Evolutionary conservation across 2,888 invertebrate species (phyloP).

Genomic region (Dicycla oo): DNA sequence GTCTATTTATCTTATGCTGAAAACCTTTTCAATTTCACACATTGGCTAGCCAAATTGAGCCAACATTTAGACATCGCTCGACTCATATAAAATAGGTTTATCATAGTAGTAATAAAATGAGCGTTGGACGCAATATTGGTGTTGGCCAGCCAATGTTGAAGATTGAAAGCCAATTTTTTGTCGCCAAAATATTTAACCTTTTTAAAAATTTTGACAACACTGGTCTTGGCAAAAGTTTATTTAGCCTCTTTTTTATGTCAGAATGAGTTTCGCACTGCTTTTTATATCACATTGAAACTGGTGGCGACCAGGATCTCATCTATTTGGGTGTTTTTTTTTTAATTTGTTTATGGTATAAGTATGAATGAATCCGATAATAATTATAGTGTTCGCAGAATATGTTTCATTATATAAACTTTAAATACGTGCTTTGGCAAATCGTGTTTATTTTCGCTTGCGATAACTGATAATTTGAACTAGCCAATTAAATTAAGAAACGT

Average conservation of each 20-base stretch:
- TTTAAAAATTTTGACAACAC: conserved; percentile 55
- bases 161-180: neutral
- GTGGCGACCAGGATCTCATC: conserved; percentile 63
- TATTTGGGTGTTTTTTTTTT: conserved; percentile 58
- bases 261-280: conserved; percentile 48
- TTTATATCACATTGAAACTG: conserved; percentile 59
- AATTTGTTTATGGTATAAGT: conserved; percentile 47
- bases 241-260: conserved; percentile 31
- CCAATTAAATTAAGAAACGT: neutral
- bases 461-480: conserved; percentile 1
- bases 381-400: conserved; percentile 58
- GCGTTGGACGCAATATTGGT: conserved; percentile 25
- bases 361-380: conserved; percentile 49
- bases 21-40: neutral
- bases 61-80: conserved; percentile 8
- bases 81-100: conserved; percentile 50
- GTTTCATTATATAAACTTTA: conserved; percentile 48
- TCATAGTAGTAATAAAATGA: conserved; percentile 38
- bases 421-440: conserved; percentile 65
- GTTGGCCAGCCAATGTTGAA: conserved; percentile 31
- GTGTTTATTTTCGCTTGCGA: conserved; percentile 39
- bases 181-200: conserved; percentile 2
- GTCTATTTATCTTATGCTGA: conserved; percentile 40
- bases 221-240: conserved; percentile 48
- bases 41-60: conserved; percentile 22